Conservation (phyloP, 2,797 vertebrate genomes). For the Peromyscus attwateri region DNA sequence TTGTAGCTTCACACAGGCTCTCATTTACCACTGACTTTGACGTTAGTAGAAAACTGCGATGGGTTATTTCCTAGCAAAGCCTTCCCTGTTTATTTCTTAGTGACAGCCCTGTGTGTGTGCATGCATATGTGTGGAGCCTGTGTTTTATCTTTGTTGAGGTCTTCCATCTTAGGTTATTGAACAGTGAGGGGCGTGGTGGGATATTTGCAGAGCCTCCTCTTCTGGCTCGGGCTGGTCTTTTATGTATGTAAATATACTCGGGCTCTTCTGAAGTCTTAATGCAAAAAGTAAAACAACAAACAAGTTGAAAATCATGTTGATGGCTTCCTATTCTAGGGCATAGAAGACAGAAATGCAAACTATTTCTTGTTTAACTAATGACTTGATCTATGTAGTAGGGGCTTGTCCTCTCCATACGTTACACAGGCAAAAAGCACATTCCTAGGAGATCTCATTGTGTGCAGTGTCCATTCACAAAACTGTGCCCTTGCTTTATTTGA, state of each 20-base stretch:
- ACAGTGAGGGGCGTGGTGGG: background rate
- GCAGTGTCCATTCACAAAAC: background rate
- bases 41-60: constrained; percentile 47
- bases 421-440: background rate
- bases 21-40: constrained; percentile 24
- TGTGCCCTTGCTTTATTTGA: background rate
- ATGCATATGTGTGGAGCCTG: background rate
- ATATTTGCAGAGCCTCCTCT: background rate
- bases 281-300: background rate
- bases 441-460: background rate
- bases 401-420: background rate
- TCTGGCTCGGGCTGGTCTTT: constrained; percentile 38
- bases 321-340: constrained; percentile 3
- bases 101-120: background rate
- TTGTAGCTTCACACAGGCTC: background rate
- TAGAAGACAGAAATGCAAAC: background rate
- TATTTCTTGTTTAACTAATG: background rate
- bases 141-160: constrained; percentile 22
- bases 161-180: constrained; percentile 36
- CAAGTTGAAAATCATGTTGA: background rate
- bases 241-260: constrained; percentile 55
- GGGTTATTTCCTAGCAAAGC: constrained; percentile 23
- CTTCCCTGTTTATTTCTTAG: constrained; percentile 3
- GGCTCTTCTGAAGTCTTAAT: constrained; percentile 68
- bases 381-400: background rate